phyloP scores from a whole-genome alignment of 2,113 vertebrate genomes.

The Tylochromis polylepis region DNA sequence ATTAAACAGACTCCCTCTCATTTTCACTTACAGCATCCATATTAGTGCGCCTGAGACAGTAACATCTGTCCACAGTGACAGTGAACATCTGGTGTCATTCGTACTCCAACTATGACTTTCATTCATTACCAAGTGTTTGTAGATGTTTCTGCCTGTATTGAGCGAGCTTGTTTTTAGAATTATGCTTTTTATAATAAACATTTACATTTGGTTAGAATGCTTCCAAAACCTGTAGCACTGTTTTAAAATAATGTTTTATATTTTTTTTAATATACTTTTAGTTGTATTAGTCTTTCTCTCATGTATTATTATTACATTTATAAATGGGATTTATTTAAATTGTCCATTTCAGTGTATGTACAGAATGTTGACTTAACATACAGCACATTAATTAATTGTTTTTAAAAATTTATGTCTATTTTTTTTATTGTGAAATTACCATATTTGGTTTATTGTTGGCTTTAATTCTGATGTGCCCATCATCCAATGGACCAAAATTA shows the following conservation, averaged over 20 bases:
- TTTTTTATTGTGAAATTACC: not conserved
- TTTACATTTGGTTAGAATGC: not conserved
- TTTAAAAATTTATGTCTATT: not conserved
- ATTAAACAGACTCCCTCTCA: not conserved
- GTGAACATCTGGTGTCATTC: conserved; percentile 27
- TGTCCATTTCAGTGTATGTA: not conserved
- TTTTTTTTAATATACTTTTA: not conserved
- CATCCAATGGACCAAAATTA: not conserved
- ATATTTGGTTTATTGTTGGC: not conserved
- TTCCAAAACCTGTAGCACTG: not conserved
- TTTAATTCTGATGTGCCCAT: not conserved
- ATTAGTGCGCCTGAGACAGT: not conserved
- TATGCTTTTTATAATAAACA: not conserved
- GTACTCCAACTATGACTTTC: conserved; percentile 2
- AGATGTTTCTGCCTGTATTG: not conserved
- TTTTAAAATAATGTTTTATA: not conserved
- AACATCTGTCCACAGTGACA: not conserved
- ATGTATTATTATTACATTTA: not conserved
- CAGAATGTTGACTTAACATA: not conserved
- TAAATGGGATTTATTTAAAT: not conserved
- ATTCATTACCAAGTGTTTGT: not conserved
- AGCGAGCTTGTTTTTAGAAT: not conserved
- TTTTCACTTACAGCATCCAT: not conserved
- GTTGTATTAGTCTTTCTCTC: not conserved
- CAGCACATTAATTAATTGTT: not conserved